Percentiles rank a stretch among this genome's conserved stretches.
Evolutionary conservation across 2,888 invertebrate genomes (phyloP).

Genomic region (Sepiola atlantica): DNA sequence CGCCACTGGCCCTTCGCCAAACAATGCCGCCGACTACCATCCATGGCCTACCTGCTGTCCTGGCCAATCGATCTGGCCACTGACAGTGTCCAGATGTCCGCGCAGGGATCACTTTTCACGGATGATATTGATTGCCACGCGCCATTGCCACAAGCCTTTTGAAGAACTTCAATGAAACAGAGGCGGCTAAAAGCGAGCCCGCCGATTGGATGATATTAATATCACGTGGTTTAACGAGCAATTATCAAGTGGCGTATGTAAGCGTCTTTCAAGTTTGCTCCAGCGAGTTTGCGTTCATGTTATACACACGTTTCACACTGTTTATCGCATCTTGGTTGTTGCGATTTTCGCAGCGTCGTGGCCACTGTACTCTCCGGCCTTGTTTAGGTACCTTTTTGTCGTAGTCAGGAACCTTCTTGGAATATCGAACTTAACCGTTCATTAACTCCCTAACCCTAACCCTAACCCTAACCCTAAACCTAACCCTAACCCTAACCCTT

Average conservation of each 20-base stretch:
- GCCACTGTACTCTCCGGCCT: too few species aligned
- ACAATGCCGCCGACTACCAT: neutral
- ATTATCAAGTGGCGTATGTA: neutral
- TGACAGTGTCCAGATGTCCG: slow-evolving; percentile 21
- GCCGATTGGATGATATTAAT: neutral
- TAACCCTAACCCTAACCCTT: too few species aligned
- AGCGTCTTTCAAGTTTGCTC: neutral
- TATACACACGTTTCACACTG: too few species aligned
- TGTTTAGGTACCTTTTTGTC: too few species aligned
- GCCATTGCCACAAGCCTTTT: neutral
- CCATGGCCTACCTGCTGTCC: too few species aligned
- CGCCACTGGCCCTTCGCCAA: neutral
- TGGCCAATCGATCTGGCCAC: slow-evolving; percentile 1
- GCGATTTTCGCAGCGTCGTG: too few species aligned
- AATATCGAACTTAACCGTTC: too few species aligned
- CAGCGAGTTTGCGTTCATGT: neutral
- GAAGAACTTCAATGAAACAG: neutral
- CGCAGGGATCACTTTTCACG: neutral
- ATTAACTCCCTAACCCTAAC: too few species aligned
- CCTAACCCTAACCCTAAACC: too few species aligned
- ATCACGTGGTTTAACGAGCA: neutral
- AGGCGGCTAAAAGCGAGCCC: neutral
- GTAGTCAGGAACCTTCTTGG: too few species aligned
- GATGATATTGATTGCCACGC: neutral
- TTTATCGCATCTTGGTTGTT: too few species aligned